phyloP scores from a whole-genome alignment of 2,888 invertebrate species.

The Pelosia muscerda region DNA sequence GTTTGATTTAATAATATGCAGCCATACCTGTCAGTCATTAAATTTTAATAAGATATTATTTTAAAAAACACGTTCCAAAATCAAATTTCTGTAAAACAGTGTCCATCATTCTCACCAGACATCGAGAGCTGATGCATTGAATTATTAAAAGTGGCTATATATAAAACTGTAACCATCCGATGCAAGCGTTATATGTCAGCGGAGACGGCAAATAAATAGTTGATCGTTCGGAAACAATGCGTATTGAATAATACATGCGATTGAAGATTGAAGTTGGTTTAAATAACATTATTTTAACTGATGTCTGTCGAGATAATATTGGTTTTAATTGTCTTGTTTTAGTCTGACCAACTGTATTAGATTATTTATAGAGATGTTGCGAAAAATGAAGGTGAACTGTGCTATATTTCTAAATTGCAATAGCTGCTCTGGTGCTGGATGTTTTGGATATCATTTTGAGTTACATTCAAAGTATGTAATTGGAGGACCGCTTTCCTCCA shows the following conservation, averaged over 20 bases:
- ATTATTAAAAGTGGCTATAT: conserved; percentile 50
- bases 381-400: neutral
- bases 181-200: conserved; percentile 56
- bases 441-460: too few relatives aligned
- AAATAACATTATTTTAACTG: conserved; percentile 43
- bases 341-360: neutral
- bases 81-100: conserved; percentile 40
- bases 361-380: neutral
- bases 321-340: conserved; percentile 23
- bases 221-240: conserved; percentile 57
- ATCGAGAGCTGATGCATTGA: conserved; percentile 47
- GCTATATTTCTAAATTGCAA: too few relatives aligned
- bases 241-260: conserved; percentile 58
- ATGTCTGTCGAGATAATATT: conserved; percentile 34
- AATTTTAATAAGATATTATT: neutral
- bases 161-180: conserved; percentile 27
- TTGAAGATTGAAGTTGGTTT: conserved; percentile 52
- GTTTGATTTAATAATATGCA: neutral
- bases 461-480: too few relatives aligned
- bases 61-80: conserved; percentile 25
- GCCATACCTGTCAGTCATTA: too few relatives aligned
- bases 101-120: conserved; percentile 47
- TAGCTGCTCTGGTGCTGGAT: too few relatives aligned
- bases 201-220: conserved; percentile 58
- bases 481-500: too few relatives aligned